Evolutionary conservation across 2,113 vertebrate species (phyloP).

Genomic region (Pteropus alecto): DNA sequence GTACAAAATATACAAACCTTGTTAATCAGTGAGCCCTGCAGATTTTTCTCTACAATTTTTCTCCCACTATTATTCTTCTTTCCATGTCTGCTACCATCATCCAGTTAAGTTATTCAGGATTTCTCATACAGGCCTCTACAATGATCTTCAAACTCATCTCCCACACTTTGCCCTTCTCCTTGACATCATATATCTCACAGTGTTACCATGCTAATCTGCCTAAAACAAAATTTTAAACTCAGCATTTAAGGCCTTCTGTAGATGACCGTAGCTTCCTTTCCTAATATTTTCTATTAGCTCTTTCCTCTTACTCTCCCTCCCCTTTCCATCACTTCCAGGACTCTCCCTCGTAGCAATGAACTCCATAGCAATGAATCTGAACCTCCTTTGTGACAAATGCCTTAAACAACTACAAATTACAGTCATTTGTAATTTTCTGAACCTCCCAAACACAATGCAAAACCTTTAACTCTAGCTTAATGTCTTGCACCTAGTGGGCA

Average conservation of each 20-base stretch:
- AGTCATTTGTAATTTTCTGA: constrained; percentile 1
- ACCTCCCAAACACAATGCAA: neutral
- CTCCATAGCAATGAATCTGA: neutral
- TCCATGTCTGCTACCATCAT: neutral
- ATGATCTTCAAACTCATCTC: neutral
- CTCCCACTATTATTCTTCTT: neutral
- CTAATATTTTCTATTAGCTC: neutral
- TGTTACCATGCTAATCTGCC: neutral
- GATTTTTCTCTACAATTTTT: neutral
- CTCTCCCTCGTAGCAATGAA: neutral
- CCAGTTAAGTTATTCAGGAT: neutral
- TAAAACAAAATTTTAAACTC: neutral
- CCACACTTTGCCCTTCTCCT: neutral
- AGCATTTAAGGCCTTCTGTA: neutral
- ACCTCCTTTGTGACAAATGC: neutral
- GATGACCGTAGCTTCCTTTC: neutral
- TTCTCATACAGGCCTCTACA: neutral
- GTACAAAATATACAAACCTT: neutral
- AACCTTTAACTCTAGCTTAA: neutral
- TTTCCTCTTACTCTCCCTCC: neutral
- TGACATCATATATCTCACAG: neutral
- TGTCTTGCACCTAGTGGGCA: neutral
- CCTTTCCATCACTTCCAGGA: neutral
- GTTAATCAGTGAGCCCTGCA: neutral
- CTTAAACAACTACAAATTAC: neutral